Conservation (phyloP, 92 coral and sea anemone genomes). For the Pocillopora meandrina region DNA sequence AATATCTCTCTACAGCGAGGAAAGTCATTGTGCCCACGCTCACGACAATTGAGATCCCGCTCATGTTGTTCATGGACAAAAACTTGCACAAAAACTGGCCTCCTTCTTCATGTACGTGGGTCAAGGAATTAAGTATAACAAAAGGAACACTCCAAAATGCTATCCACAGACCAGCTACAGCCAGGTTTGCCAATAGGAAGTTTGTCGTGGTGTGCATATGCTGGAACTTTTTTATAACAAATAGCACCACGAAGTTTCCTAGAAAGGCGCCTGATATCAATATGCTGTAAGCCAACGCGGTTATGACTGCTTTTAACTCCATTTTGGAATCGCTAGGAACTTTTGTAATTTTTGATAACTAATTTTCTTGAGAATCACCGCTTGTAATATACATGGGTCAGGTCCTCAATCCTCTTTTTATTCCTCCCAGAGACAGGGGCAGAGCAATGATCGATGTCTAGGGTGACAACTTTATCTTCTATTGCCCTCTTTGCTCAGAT, state of each 20-base stretch:
- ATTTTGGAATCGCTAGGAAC: not conserved
- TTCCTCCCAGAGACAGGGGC: too few species aligned
- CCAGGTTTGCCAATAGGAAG: constrained; percentile 64
- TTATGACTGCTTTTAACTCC: constrained; percentile 4
- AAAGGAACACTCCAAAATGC: constrained; percentile 61
- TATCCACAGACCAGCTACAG: constrained; percentile 60
- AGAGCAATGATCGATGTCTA: not conserved
- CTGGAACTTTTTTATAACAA: constrained; percentile 44
- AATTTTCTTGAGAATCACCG: too few species aligned
- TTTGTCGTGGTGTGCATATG: constrained; percentile 69
- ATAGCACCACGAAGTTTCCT: constrained; percentile 59
- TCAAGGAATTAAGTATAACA: constrained; percentile 22
- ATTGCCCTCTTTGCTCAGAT: not conserved
- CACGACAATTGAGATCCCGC: constrained; percentile 58
- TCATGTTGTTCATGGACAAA: constrained; percentile 53
- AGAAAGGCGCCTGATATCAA: constrained; percentile 49
- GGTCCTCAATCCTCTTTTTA: too few species aligned
- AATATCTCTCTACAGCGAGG: constrained; percentile 66
- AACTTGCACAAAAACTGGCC: constrained; percentile 70
- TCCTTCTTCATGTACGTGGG: constrained; percentile 35
- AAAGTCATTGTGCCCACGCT: constrained; percentile 63
- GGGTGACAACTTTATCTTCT: not conserved
- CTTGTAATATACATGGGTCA: too few species aligned
- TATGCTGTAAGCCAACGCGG: constrained; percentile 29
- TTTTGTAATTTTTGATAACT: too few species aligned